Evolutionary conservation across 1,140 invertebrate species (phyloP).

Genomic region (Drosophila virilis): DNA sequence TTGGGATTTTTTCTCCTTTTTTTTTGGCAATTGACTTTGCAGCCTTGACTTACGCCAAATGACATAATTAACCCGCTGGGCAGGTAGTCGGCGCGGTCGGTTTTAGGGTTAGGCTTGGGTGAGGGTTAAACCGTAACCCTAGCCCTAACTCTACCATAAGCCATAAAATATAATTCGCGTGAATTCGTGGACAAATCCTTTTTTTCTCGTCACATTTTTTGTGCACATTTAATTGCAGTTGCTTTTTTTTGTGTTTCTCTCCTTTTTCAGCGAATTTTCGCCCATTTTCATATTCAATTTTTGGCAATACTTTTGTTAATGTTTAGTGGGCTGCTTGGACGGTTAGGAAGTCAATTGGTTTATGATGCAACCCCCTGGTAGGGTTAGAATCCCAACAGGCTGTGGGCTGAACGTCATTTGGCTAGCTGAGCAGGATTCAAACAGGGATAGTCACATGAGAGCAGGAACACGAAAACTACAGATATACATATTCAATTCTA

Average conservation of each 20-base stretch:
- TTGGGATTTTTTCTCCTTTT: conserved; percentile 9
- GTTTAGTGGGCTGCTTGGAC: conserved; percentile 39
- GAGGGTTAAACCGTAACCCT: conserved; percentile 44
- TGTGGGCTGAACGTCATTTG: background rate
- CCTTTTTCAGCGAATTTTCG: conserved; percentile 48
- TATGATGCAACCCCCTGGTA: conserved; percentile 45
- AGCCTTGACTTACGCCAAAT: conserved; percentile 77
- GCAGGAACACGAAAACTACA: too few relatives aligned
- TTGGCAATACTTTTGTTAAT: conserved; percentile 36
- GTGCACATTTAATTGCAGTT: conserved; percentile 48
- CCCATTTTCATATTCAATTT: conserved; percentile 29
- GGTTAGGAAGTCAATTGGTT: conserved; percentile 76
- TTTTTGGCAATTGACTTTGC: conserved; percentile 74
- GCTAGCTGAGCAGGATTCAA: background rate
- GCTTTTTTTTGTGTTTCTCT: conserved; percentile 4
- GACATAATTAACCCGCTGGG: conserved; percentile 69
- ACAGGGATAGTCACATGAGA: background rate
- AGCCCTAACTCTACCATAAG: conserved; percentile 21
- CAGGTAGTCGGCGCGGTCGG: conserved; percentile 46
- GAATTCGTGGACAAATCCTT: conserved; percentile 73
- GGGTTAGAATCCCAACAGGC: background rate
- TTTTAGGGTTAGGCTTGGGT: conserved; percentile 54
- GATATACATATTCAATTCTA: too few relatives aligned
- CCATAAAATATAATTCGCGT: conserved; percentile 72
- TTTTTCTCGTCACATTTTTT: conserved; percentile 46